Evolutionary conservation across 2,113 vertebrate genomes (phyloP), one percentile per base, ranked within the genome.

Genomic region (Mesocricetus auratus): DNA sequence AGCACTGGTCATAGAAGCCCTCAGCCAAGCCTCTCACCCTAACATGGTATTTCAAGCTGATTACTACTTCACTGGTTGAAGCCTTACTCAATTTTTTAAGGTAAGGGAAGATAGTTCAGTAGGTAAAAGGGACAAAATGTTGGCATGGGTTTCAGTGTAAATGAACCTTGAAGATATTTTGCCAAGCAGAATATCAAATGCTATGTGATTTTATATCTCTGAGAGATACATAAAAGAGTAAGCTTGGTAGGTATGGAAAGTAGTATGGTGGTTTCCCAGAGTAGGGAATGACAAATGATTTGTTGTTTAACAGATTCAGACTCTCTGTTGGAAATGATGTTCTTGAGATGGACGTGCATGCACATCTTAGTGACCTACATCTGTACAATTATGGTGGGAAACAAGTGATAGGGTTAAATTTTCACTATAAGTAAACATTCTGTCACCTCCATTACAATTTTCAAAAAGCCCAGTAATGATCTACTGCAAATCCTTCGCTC

Each of bases 21-120:
- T 21, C 62, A 31, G 15, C 19, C 21, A 7, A n/a, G 7, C 15
- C 47, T 42, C 24, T 45, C 12, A 5, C 10, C 6, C 5, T 7
- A 0, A 13, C 7, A 42, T 22, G 31, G 2, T 17, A 15, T 5
- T 12, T 69, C 5, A 36, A 21, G 1, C 5, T 9, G 13, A 39
- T 56, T 22, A 5, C 4, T 5, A 17, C 58, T 11, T 45, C 19
- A 22, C 7, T 39, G 21, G 29, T 9, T 33, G 56, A 71, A 12
- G 33, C 12, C 60, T 75, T 50, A 0, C 16, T 50, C 2, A 6
- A 50, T 21, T 39, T 31, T 58, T 56, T 56, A 36, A 74, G 73
- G 73, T 19, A 39, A 42, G 16, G 9, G 53, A 81, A 81, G 17
- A 36, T 22, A n/a, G 31, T 58, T 39, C 12, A 15, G 36, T 26